These are phyloP conservation scores for Zonotrichia leucophrys DNA, from an alignment of 2,113 vertebrate genomes.

Conservation along the genomic window DNA sequence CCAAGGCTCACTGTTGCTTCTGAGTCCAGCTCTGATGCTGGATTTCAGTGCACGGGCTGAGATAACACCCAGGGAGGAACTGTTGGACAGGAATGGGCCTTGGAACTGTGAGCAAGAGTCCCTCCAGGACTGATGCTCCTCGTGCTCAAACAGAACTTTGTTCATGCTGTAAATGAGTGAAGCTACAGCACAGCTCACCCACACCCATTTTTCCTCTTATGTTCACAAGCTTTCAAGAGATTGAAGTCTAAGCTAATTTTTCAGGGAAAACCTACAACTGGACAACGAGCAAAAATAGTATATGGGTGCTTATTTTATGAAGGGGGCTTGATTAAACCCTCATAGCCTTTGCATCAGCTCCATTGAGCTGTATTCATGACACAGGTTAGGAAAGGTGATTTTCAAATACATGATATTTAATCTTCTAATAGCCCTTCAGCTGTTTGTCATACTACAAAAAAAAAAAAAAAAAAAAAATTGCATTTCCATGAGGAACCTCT, in stretches of 20 bases:
- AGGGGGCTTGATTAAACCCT: not conserved
- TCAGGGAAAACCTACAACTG: not conserved
- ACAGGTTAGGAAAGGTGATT: not conserved
- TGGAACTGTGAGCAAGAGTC: rapidly evolving
- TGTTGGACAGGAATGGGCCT: rapidly evolving
- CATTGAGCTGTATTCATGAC: not conserved
- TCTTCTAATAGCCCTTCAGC: not conserved
- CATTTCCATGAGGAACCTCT: not conserved
- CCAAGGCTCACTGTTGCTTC: not conserved
- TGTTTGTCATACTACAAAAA: not conserved
- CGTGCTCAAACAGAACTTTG: not conserved
- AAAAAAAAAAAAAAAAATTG: not conserved
- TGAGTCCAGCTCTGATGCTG: not conserved
- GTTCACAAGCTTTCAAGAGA: not conserved
- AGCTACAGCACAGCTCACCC: not conserved
- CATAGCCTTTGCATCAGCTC: not conserved
- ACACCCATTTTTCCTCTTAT: not conserved
- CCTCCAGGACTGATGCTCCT: not conserved
- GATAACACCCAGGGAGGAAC: not conserved
- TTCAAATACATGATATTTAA: not conserved
- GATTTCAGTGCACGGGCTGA: not conserved
- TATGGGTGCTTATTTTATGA: not conserved
- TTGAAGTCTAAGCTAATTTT: not conserved
- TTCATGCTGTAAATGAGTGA: not conserved
- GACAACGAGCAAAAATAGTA: not conserved